Conservation (phyloP, 2,797 vertebrate species). For the Trachurus trachurus region DNA sequence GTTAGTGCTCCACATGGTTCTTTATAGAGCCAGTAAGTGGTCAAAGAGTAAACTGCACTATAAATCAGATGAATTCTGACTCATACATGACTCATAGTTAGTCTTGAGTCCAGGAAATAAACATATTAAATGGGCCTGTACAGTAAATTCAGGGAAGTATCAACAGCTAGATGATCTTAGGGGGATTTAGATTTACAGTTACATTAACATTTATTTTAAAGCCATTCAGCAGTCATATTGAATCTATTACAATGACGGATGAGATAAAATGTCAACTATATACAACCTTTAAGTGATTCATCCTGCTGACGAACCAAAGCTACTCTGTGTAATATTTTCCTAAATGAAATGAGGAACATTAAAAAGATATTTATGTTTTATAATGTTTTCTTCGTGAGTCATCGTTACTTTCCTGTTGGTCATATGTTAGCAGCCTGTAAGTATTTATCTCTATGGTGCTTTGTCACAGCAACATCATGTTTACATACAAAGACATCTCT, state of each 20-base stretch:
- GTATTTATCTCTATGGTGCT: slow-evolving; percentile 7
- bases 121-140: background rate
- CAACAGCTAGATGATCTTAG: background rate
- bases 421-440: slow-evolving; percentile 44
- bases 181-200: background rate
- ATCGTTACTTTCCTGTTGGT: slow-evolving; percentile 14
- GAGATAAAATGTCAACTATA: background rate
- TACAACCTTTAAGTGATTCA: slow-evolving; percentile 1
- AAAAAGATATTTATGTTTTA: slow-evolving; percentile 19
- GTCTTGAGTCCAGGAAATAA: slow-evolving; percentile 1
- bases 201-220: background rate
- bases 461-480: slow-evolving; percentile 24
- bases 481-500: slow-evolving; percentile 35
- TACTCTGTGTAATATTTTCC: slow-evolving; percentile 3
- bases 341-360: background rate
- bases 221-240: background rate
- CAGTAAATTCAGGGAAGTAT: background rate
- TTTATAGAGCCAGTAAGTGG: background rate
- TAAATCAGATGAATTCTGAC: background rate
- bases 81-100: slow-evolving; percentile 17
- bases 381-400: slow-evolving; percentile 37
- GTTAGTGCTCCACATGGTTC: background rate
- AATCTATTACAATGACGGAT: background rate
- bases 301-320: slow-evolving; percentile 15
- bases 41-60: background rate